Base-by-base conservation (phyloP, 2,888 invertebrate genomes). In the Hanleya hanleyi region DNA sequence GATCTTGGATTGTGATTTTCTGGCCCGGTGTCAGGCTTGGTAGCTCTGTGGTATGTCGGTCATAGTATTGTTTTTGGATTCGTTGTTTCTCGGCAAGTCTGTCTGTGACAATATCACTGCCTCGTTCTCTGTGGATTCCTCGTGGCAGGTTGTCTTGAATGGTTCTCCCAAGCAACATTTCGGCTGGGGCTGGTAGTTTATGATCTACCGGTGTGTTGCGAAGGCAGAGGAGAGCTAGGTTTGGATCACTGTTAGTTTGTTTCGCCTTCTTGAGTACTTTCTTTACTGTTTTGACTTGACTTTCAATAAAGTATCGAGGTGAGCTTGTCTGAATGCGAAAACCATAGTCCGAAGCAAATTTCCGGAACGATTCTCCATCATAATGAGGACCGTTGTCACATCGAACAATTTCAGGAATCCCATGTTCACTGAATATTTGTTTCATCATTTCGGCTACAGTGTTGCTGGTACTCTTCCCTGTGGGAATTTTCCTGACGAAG, bases 341-440 rank as follows among this genome's bases (percentile, higher is more conserved):
- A 32, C 29, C 35, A n/a, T 47, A 69, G 7, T 1, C 22, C 15
- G 9, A 15, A n/a, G 68, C 18, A 35, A 68, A 68, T 2, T 68
- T 33, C 36, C 36, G 6, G 36, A 35, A 68, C 12, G 29, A 22
- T 5, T 68, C 12, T 12, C 35, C 35, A 7, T 35, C 57, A 36
- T 51, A 77, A 32, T 80, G 75, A 2, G 79, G 77, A 26, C 81
- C 78, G 36, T 79, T 79, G 65, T 79, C 77, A 29, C 72, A 74
- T 29, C 72, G 38, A 22, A 78, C 67, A 49, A 12, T 61, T 9
- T 29, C 1, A 12, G 75, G 76, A 62, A 80, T 68, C 4, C 76
- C 75, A 38, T 80, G 77, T 64, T 64, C 64, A 64, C 37, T 36
- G 9, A 64, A 64, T 18, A 64, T 35, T 26, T 64, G 35, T 36